Percentiles rank a stretch among this genome's conserved stretches.
Evolutionary conservation across 2,113 vertebrate genomes (phyloP).

Genomic region (Anguilla rostrata): DNA sequence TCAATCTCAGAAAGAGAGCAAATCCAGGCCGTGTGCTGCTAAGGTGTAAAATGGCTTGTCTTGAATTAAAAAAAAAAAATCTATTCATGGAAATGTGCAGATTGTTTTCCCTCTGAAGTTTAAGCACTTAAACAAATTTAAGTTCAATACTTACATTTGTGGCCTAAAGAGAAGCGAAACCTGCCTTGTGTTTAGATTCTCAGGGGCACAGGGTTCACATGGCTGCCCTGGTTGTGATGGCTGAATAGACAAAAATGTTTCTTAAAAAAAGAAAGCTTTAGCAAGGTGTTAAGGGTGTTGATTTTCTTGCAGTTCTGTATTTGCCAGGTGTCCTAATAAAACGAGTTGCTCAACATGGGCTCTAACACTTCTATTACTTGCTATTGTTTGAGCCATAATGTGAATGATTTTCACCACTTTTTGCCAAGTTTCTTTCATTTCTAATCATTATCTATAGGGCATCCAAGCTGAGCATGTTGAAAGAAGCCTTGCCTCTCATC

Average conservation of each 20-base stretch:
- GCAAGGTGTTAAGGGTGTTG: slow-evolving; percentile 20
- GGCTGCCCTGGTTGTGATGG: slow-evolving; percentile 21
- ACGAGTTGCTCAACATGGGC: slow-evolving; percentile 44
- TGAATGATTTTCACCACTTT: slow-evolving; percentile 50
- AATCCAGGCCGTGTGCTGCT: no score
- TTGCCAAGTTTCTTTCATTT: slow-evolving; percentile 72
- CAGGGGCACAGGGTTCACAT: not conserved
- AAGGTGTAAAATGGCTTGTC: not conserved
- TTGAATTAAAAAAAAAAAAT: not conserved
- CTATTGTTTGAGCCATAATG: slow-evolving; percentile 61
- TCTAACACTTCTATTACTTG: slow-evolving; percentile 62
- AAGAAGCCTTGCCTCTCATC: slow-evolving; percentile 63
- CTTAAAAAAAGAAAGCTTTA: slow-evolving; percentile 27
- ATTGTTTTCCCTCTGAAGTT: not conserved
- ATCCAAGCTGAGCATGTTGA: slow-evolving; percentile 52
- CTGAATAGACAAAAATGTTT: slow-evolving; percentile 22
- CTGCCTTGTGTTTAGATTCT: not conserved
- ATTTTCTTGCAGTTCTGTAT: slow-evolving; percentile 28
- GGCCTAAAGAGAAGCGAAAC: not conserved
- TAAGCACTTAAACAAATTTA: not conserved
- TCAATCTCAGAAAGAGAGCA: not conserved
- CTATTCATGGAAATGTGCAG: not conserved
- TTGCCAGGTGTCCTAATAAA: slow-evolving; percentile 67
- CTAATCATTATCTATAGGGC: slow-evolving; percentile 34
- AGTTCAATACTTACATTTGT: not conserved